A percentile compares a stretch with the other conserved stretches of the same genome.
These are phyloP conservation scores for Helleia helle DNA, from an alignment of 2,888 invertebrate species.

Conservation along the genomic window DNA sequence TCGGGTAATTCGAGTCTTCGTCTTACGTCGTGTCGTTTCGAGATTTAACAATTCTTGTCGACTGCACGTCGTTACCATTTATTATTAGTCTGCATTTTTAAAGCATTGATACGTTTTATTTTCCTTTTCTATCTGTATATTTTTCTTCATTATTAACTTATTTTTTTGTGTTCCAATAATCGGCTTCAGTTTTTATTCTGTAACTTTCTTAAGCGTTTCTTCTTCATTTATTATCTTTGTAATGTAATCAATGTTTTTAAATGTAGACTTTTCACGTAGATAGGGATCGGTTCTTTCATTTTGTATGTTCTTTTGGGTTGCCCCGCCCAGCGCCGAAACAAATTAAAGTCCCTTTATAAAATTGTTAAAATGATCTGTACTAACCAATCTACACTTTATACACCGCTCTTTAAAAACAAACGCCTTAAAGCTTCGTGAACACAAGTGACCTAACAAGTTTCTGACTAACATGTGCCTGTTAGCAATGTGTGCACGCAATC, in stretches of 20 bases:
- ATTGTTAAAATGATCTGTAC: slow-evolving; percentile 35
- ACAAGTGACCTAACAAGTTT: slow-evolving; percentile 40
- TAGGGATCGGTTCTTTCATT: slow-evolving; percentile 41
- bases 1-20: slow-evolving; percentile 21
- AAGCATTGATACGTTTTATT: slow-evolving; percentile 26
- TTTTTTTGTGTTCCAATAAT: slow-evolving; percentile 5
- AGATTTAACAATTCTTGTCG: slow-evolving; percentile 28
- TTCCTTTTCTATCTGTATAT: slow-evolving; percentile 11
- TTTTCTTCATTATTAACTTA: slow-evolving; percentile 10
- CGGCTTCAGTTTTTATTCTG: slow-evolving; percentile 11
- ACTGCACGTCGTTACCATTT: slow-evolving; percentile 54
- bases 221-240: slow-evolving; percentile 14
- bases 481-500: slow-evolving; percentile 68
- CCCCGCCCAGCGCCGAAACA: slow-evolving; percentile 70
- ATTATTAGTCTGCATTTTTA: slow-evolving; percentile 64
- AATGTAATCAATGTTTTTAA: slow-evolving; percentile 37
- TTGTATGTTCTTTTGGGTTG: slow-evolving; percentile 44
- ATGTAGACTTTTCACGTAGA: slow-evolving; percentile 57
- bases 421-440: slow-evolving; percentile 39
- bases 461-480: slow-evolving; percentile 59
- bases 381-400: slow-evolving; percentile 45
- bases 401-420: slow-evolving; percentile 32
- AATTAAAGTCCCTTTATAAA: slow-evolving; percentile 43
- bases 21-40: not conserved
- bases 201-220: slow-evolving; percentile 10